phyloP scores from a whole-genome alignment of 2,888 invertebrate genomes.

The Sthenelais limicola region DNA sequence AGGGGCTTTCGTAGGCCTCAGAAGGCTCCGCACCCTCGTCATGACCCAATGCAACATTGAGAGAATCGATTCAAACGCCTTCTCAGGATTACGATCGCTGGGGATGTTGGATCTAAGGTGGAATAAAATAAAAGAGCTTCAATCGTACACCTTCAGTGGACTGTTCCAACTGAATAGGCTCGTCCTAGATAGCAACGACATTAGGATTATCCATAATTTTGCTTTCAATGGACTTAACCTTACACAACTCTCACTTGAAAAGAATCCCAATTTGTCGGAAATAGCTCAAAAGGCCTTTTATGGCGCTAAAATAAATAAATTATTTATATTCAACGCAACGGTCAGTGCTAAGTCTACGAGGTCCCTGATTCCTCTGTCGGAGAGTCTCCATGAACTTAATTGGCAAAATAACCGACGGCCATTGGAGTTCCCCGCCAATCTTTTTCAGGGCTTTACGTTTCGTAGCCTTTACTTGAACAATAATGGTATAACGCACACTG shows the following conservation, averaged over 20 bases:
- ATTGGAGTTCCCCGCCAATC: conserved; percentile 33
- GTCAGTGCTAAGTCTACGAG: conserved; percentile 39
- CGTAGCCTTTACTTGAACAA: conserved; percentile 39
- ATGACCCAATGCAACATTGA: conserved; percentile 46
- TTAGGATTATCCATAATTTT: conserved; percentile 44
- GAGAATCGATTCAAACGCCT: conserved; percentile 48
- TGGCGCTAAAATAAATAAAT: conserved; percentile 33
- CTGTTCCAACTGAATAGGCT: conserved; percentile 43
- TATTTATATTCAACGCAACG: conserved; percentile 42
- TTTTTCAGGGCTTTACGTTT: conserved; percentile 46
- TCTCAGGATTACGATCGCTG: conserved; percentile 41
- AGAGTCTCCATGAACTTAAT: conserved; percentile 43
- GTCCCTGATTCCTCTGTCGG: conserved; percentile 38
- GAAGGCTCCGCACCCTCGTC: conserved; percentile 40
- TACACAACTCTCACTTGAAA: conserved; percentile 42
- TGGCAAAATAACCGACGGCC: conserved; percentile 42
- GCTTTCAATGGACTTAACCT: conserved; percentile 48
- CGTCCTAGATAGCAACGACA: conserved; percentile 42
- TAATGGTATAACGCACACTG: conserved; percentile 42
- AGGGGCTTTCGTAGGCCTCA: conserved; percentile 38
- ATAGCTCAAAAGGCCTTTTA: conserved; percentile 46
- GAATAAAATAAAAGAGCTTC: conserved; percentile 44
- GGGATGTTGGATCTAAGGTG: conserved; percentile 40
- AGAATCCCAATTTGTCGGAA: conserved; percentile 41
- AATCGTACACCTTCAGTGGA: conserved; percentile 47